phyloP scores from a whole-genome alignment of 2,888 invertebrate genomes.

The Dicyrtoma fusca region DNA sequence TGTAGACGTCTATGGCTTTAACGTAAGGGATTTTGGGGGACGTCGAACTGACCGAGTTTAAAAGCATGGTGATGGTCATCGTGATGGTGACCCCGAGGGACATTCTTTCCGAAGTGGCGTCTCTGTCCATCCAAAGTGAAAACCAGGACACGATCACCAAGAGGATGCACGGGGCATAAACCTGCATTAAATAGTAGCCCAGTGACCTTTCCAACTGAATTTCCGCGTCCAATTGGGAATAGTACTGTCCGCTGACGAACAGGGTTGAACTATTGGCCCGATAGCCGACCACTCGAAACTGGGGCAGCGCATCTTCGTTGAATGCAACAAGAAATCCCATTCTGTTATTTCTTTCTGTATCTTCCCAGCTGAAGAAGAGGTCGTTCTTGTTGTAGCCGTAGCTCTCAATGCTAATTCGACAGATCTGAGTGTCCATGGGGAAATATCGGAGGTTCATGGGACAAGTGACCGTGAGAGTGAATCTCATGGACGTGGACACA shows the following conservation, averaged over 20 bases:
- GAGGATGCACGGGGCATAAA: slow-evolving; percentile 50
- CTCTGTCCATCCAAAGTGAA: slow-evolving; percentile 49
- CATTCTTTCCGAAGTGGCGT: slow-evolving; percentile 45
- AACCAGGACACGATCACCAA: slow-evolving; percentile 52
- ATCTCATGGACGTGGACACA: slow-evolving; percentile 48
- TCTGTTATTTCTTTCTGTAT: slow-evolving; percentile 8
- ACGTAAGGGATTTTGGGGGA: slow-evolving; percentile 64
- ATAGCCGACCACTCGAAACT: not conserved
- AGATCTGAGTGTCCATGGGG: slow-evolving; percentile 48
- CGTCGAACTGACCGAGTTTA: slow-evolving; percentile 61
- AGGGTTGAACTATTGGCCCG: not conserved
- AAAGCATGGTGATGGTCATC: slow-evolving; percentile 63
- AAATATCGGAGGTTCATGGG: slow-evolving; percentile 49
- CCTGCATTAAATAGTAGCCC: slow-evolving; percentile 50
- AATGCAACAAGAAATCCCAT: slow-evolving; percentile 21
- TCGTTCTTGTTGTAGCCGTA: slow-evolving; percentile 48
- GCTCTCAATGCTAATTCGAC: slow-evolving; percentile 43
- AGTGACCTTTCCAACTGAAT: slow-evolving; percentile 27
- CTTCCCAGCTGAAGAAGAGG: slow-evolving; percentile 41
- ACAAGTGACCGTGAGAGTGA: slow-evolving; percentile 46
- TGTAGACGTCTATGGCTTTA: slow-evolving; percentile 63
- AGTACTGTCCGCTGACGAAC: not conserved
- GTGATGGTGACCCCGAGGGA: slow-evolving; percentile 62
- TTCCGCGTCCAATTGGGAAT: slow-evolving; percentile 12
- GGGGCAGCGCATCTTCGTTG: not conserved